Percentiles rank a stretch among this genome's conserved stretches.
Evolutionary conservation across 2,797 vertebrate genomes (phyloP).

Genomic region (Pseudochirops corinnae): DNA sequence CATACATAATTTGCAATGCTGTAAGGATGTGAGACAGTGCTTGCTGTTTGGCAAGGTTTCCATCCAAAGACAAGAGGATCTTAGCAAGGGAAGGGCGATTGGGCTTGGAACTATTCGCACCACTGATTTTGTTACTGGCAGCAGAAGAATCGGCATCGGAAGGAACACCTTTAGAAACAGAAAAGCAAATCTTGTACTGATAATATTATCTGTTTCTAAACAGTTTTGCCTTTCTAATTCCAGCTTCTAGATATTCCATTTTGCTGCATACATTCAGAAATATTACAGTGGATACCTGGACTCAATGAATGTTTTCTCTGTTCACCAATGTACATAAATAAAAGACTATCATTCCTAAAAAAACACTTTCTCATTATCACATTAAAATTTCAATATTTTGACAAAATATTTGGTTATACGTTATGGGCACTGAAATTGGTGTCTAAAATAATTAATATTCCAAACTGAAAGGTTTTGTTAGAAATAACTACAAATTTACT

Average conservation of each 20-base stretch:
- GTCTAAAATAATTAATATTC: not conserved
- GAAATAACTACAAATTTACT: not conserved
- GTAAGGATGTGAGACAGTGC: constrained; percentile 95
- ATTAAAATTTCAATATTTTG: not conserved
- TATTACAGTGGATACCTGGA: not conserved
- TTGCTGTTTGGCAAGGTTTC: constrained; percentile 96
- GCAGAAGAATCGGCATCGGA: constrained; percentile 94
- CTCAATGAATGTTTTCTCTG: not conserved
- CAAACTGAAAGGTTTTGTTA: not conserved
- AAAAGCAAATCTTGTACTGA: constrained; percentile 4
- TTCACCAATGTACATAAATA: constrained; percentile 4
- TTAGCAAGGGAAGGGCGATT: constrained; percentile 97
- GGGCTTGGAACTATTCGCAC: constrained; percentile 90
- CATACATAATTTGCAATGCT: constrained; percentile 97
- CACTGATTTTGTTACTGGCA: constrained; percentile 95
- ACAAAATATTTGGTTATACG: not conserved
- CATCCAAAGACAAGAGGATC: constrained; percentile 96
- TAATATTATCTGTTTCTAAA: constrained; percentile 19
- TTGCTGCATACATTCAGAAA: not conserved
- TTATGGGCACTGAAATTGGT: not conserved
- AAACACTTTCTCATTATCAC: not conserved
- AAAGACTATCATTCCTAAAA: constrained; percentile 1
- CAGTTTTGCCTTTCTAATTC: not conserved
- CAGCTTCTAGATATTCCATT: constrained; percentile 32
- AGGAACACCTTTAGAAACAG: constrained; percentile 91